Base-by-base conservation (phyloP, 2,113 vertebrate species). In the Scophthalmus maximus region DNA sequence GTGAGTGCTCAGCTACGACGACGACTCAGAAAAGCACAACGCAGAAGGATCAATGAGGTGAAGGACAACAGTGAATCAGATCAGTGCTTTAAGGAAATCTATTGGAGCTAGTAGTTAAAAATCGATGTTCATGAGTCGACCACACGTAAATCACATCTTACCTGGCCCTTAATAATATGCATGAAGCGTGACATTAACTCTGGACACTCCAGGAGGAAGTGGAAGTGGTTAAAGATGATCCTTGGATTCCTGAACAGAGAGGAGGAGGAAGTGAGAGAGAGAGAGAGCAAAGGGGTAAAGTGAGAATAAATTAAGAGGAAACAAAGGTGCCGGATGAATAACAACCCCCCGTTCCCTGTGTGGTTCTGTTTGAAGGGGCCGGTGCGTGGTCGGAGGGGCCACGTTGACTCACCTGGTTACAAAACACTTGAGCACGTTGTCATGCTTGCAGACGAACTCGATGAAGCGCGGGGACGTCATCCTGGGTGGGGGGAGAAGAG, bases 111-210 rank as follows among this genome's bases (percentile, higher is more conserved):
- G n/a, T n/a, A n/a, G n/a, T n/a, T n/a, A n/a, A n/a, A n/a, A n/a
- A n/a, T n/a, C n/a, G n/a, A 2, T 46, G n/a, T n/a, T n/a, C 18
- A 46, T 5, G 8, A 46, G 18, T n/a, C 18, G 6, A n/a, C 7
- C 17, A 46, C 17, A n/a, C 17, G 2, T 12, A 46, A 18, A 10
- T 22, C 5, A n/a, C 15, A 22, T 52, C 81, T 82, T 94, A 99
- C 98, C 95, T 99, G 97, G 76, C 96, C 95, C 92, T 99, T 99
- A 88, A 99, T 99, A 71, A 99, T 99, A 79, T 99, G 96, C 98
- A 99, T 99, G 89, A 99, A 99, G 69, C 98, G 95, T 63, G 98
- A 98, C 98, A 99, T 99, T 62, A 99, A 83, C 80, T 99, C 98
- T 34, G 98, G 98, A 93, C 98, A 99, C 84, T 99, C 97, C 77